Evolutionary conservation across 2,113 vertebrate species (phyloP).

Genomic region (Vidua macroura): DNA sequence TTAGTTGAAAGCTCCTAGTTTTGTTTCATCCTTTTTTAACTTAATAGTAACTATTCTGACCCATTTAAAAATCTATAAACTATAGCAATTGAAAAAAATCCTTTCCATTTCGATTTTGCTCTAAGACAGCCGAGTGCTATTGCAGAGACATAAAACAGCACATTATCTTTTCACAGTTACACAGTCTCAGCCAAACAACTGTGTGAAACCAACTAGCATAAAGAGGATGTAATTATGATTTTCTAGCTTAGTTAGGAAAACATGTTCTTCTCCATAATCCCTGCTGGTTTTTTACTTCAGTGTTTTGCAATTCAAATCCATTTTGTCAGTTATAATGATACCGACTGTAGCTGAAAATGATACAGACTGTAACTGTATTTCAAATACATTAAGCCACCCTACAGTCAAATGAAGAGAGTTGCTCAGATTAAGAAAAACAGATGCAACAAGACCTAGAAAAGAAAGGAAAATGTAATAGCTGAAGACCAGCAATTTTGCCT

Average conservation of each 20-base stretch:
- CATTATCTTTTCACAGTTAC: neutral
- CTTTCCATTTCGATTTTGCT: neutral
- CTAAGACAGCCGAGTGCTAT: neutral
- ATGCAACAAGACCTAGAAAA: neutral
- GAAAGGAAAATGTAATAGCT: neutral
- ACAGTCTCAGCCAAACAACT: neutral
- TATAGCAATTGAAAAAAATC: neutral
- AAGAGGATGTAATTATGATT: constrained; percentile 4
- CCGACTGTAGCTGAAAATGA: neutral
- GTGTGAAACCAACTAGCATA: neutral
- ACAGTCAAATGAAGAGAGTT: neutral
- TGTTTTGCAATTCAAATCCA: constrained; percentile 7
- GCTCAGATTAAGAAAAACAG: neutral
- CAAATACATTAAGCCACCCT: constrained; percentile 5
- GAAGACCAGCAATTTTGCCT: neutral
- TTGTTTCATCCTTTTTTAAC: neutral
- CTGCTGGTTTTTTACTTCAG: neutral
- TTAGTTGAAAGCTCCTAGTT: neutral
- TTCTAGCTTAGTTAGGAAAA: constrained; percentile 1
- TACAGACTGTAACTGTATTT: neutral
- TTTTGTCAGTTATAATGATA: constrained; percentile 21
- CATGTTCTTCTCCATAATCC: neutral
- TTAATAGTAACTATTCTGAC: neutral
- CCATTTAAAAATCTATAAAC: neutral
- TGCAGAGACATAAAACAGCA: neutral